Base-by-base conservation (phyloP, 2,797 vertebrate species). In the Eulemur albifrons region DNA sequence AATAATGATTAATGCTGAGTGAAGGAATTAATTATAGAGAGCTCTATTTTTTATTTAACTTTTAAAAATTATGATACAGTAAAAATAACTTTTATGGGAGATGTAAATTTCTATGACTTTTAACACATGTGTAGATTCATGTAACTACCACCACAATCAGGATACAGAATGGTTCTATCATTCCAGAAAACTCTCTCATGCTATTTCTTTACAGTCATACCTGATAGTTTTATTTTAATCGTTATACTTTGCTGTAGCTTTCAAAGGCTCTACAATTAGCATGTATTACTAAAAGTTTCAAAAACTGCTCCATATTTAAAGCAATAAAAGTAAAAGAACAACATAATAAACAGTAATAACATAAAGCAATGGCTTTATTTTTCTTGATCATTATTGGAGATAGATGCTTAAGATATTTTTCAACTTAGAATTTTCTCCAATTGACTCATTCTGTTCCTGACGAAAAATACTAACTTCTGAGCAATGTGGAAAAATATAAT, bases 301-400 rank as follows among this genome's bases (percentile, higher is more conserved):
- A 59, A n/a, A 70, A 90, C 38, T 0, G 3, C 35, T 11, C 27
- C 17, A 52, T 25, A 87, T 59, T 70, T 88, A 63, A 80, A 87
- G 27, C 73, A 93, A 93, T 52, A 30, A 50, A 95, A 95, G 54
- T 70, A 79, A 93, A 65, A 94, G 50, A 35, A 75, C 35, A 88
- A 45, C 23, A 84, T 25, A 52, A 77, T 50, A 93, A 80, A 72
- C 0, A 57, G 4, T n/a, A 67, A 92, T 90, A 76, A 20, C 35
- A 17, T 70, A 94, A 94, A 77, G n/a, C 59, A 72, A 81, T 72
- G 72, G 32, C 43, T 87, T 59, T 4, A 77, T 79, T 81, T 72
- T 69, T 30, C 72, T 81, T n/a, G 50, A 50, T 72, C 38, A 85
- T 72, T 73, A 77, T 52, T 72, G 86, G 40, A 93, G 32, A 91